Evolutionary conservation across 2,113 vertebrate genomes (phyloP), one percentile per base, ranked within the genome.

Genomic region (Psittacara wagleri): DNA sequence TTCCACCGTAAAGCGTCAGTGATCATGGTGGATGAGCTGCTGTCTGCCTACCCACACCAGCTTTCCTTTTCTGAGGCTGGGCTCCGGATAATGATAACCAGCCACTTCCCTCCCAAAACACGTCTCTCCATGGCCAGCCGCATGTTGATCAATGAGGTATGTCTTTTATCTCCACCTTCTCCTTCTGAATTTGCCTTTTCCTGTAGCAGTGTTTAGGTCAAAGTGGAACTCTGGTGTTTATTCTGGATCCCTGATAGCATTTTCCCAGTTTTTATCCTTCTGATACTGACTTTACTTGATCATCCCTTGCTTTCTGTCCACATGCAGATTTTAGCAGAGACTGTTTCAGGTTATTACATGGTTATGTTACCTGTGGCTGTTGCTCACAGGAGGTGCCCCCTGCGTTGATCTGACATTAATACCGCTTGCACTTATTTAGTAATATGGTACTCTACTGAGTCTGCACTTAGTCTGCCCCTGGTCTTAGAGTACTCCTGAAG

Each of bases 71-170:
- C 99, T 0, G 99, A 99, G 97, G 99, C 99, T 44, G 99, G 99
- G 43, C 98, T 99, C 96, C 98, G 99, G 92, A 99, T 99, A 97
- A 99, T 99, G 99, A 99, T 99, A 97, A 99, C 99, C 70, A 99
- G 98, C 92, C 99, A 99, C 96, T 99, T 99, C 82, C 99, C 99
- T 52, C 99, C 99, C 27, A 98, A 99, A 94, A 99, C 99, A 64
- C 98, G 99, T n/a, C 99, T 99, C 92, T 99, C 99, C 92, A 99
- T 99, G 99, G 99, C 99, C 86, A 99, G 99, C 39, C 98, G 99
- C n/a, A 99, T 99, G 99, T 96, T 99, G 77, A 99, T 99, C 97
- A 99, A 99, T 54, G 99, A 99, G 99, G 99, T 99, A 95, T 51
- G 91, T 92, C 75, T 72, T 64, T 48, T 62, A 9, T 63, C 80